A percentile compares a stretch with the other conserved stretches of the same genome.
These are phyloP conservation scores for Nomada flava DNA, from an alignment of 2,888 invertebrate species.

Conservation along the genomic window DNA sequence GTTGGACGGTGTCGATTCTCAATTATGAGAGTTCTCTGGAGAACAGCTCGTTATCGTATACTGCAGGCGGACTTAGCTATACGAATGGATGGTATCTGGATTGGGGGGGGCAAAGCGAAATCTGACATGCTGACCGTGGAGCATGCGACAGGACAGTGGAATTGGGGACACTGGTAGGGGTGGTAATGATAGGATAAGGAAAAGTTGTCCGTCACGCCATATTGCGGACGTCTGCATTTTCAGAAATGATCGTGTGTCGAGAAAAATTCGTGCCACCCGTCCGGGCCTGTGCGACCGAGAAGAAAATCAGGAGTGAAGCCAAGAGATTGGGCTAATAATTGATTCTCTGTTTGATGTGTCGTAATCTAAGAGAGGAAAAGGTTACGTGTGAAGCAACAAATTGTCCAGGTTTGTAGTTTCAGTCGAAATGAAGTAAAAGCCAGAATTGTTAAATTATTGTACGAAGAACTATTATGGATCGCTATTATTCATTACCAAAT, in stretches of 20 bases:
- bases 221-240: conserved; percentile 45
- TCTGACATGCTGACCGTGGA: conserved; percentile 65
- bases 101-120: conserved; percentile 55
- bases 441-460: too few species aligned
- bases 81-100: conserved; percentile 38
- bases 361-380: too few species aligned
- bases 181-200: conserved; percentile 41
- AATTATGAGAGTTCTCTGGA: conserved; percentile 44
- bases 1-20: conserved; percentile 52
- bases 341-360: background rate
- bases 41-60: conserved; percentile 65
- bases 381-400: too few species aligned
- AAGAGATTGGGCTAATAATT: conserved; percentile 27
- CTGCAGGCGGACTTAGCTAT: conserved; percentile 47
- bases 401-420: too few species aligned
- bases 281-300: background rate
- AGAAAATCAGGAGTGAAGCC: background rate
- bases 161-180: conserved; percentile 32
- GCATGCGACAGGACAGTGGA: conserved; percentile 36
- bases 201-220: conserved; percentile 43
- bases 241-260: conserved; percentile 15
- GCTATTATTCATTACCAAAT: too few species aligned
- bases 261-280: conserved; percentile 22
- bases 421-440: too few species aligned
- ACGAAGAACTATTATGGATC: too few species aligned